Evolutionary conservation across 1,140 invertebrate genomes (phyloP), one percentile per base, ranked within the genome.

Genomic region (Zaprionus ghesquierei): DNA sequence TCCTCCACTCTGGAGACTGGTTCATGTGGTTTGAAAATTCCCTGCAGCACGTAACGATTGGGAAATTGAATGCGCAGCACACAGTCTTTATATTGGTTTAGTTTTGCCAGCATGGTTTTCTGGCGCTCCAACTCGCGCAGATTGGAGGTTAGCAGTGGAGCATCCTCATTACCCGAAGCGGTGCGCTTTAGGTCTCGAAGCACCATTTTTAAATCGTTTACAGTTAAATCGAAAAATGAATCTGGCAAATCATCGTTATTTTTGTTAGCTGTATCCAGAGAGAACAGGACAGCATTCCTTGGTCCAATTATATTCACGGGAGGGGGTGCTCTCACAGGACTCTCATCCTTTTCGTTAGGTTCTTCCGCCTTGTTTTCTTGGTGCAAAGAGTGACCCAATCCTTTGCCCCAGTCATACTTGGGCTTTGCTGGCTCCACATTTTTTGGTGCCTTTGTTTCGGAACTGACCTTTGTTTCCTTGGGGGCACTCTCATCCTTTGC

Each of bases 41-140:
- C 96, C 92, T 98, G 97, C 3, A 98, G 92, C 27, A 97, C 95
- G 50, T 95, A 93, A 55, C 95, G 94, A 92, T 97, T 94, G 3
- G 96, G 96, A 92, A 98, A 98, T 82, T 96, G 95, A 77, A 98
- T 93, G 53, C 97, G 92, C 49, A 98, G 95, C 9, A 97, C 94
- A 49, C 95, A 94, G 81, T 94, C 93, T 74, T 95, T 94, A 90
- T 97, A 97, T 66, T 94, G 94, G 62, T 94, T 93, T 18, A 96
- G 85, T 78, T 94, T 93, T 15, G 93, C 92, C 50, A 95, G 73
- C 75, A 93, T 93, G 49, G 92, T 93, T 84, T 95, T 94, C 71
- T 95, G 93, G 64, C 94, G 92, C 84, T 95, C 93, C 31, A 95
- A 90, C 75, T 95, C 92, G 68, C 95, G 92, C 79, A 95, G 93